Conservation (phyloP, 2,797 vertebrate genomes). For the Ammospiza maritima region DNA sequence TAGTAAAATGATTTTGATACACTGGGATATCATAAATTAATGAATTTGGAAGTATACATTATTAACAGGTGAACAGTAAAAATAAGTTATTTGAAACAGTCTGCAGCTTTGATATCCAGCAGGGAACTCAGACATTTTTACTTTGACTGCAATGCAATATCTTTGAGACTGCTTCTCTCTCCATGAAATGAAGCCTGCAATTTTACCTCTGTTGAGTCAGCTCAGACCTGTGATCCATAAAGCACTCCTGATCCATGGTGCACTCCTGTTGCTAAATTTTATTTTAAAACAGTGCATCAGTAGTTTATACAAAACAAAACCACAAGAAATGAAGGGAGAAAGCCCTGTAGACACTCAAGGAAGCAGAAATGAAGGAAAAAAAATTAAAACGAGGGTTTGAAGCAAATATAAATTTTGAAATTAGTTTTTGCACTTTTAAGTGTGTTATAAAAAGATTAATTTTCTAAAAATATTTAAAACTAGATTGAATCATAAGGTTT, state of each 20-base stretch:
- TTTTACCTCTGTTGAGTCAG: background rate
- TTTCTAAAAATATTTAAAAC: background rate
- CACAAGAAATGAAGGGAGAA: background rate
- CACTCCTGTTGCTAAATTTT: background rate
- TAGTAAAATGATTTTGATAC: background rate
- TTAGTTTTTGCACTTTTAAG: background rate
- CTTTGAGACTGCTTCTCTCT: background rate
- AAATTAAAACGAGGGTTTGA: background rate
- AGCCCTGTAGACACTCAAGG: background rate
- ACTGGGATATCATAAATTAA: background rate
- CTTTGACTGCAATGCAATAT: background rate
- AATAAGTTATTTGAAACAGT: background rate
- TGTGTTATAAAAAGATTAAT: background rate
- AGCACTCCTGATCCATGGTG: background rate
- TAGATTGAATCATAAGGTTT: background rate
- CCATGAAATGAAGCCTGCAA: background rate
- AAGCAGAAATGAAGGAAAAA: background rate
- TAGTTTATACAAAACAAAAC: background rate
- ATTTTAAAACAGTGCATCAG: background rate
- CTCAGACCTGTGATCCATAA: background rate
- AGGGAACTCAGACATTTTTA: background rate
- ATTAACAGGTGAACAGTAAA: constrained; percentile 1
- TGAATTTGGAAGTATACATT: background rate
- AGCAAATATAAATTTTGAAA: background rate
- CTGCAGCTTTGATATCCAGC: background rate